These are phyloP conservation scores for Sebastes baramenuke DNA, from an alignment of 2,797 vertebrate species.

Conservation along the genomic window DNA sequence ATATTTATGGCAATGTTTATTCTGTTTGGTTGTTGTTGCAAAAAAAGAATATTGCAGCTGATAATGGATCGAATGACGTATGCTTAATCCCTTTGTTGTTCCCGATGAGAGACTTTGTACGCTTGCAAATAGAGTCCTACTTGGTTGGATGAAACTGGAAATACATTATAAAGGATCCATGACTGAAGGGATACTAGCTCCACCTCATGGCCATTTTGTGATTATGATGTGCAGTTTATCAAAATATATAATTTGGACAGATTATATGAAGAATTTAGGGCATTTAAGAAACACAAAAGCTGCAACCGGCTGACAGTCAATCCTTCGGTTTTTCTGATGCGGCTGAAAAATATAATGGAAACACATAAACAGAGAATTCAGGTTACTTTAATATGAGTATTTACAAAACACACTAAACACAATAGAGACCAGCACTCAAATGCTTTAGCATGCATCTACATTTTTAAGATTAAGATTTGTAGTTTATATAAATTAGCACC, in stretches of 20 bases:
- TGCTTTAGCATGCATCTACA: neutral
- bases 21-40: neutral
- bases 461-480: neutral
- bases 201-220: conserved; percentile 33
- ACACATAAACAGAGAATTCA: neutral
- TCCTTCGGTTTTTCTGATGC: neutral
- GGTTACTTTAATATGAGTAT: neutral
- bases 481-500: too few species aligned
- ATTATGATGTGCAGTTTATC: neutral
- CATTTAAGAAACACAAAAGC: neutral
- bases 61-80: neutral
- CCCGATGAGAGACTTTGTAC: neutral
- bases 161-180: neutral
- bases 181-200: conserved; percentile 16
- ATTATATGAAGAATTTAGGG: neutral
- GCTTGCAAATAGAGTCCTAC: neutral
- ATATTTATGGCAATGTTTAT: neutral
- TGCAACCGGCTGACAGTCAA: neutral
- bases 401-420: neutral
- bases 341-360: conserved; percentile 31
- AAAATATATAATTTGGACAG: neutral
- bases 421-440: neutral
- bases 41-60: neutral
- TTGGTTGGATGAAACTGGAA: neutral
- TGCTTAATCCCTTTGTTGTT: neutral